phyloP scores from a whole-genome alignment of 2,888 invertebrate genomes.

The Amblyteles armatorius region DNA sequence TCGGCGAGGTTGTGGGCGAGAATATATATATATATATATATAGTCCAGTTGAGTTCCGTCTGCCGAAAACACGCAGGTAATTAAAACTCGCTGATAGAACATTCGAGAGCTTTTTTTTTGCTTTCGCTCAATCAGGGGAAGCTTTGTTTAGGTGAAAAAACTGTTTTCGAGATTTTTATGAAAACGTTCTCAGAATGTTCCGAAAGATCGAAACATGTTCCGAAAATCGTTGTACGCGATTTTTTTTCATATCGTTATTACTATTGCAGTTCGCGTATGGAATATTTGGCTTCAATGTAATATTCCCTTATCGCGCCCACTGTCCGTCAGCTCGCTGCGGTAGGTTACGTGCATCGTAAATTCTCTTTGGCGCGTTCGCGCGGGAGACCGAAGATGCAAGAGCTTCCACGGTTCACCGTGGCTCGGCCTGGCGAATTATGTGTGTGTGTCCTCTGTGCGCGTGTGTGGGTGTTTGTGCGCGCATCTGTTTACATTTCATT shows the following conservation, averaged over 20 bases:
- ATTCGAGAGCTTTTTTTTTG: neutral
- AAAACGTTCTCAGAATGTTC: too few species aligned
- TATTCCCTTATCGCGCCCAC: conserved; percentile 10
- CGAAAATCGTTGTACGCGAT: too few species aligned
- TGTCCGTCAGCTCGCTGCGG: conserved; percentile 17
- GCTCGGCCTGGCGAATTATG: conserved; percentile 9
- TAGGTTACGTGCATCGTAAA: conserved; percentile 30
- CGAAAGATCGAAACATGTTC: too few species aligned
- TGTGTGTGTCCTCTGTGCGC: neutral
- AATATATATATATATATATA: conserved; percentile 2
- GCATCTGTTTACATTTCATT: conserved; percentile 56
- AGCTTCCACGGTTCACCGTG: conserved; percentile 11
- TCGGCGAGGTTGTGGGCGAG: neutral
- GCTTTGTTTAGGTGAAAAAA: too few species aligned
- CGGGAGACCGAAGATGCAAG: conserved; percentile 31
- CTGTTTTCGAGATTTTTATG: too few species aligned
- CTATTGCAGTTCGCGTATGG: neutral
- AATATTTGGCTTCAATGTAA: neutral
- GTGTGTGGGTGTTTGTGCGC: neutral
- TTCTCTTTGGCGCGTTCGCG: conserved; percentile 36
- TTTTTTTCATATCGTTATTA: neutral
- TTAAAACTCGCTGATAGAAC: neutral
- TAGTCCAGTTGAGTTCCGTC: neutral
- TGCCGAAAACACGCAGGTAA: neutral
- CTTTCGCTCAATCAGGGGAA: too few species aligned